Base-by-base conservation (phyloP, 2,113 vertebrate species). In the Sorex araneus region DNA sequence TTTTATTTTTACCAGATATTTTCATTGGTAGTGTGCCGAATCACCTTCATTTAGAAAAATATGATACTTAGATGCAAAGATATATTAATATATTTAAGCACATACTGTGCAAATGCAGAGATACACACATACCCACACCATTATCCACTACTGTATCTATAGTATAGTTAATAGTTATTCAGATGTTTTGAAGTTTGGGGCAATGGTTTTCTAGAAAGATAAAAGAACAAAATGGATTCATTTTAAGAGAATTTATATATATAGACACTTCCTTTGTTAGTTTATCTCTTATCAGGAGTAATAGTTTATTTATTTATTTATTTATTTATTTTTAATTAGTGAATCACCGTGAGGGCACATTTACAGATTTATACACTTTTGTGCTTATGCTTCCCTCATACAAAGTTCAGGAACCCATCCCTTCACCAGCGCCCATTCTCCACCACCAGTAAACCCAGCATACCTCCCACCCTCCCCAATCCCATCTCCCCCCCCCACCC, bases 191-290 rank as follows among this genome's bases (percentile, higher is more conserved):
- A 74, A 67, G 2, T 66, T 60, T 78, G 87, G 84, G 64, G 0
- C 82, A 45, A n/a, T 27, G 34, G 81, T 84, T 93, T 66, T 77
- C 23, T 80, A 66, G 30, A 81, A 47, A 75, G 57, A 5, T 11
- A 83, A 66, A 73, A 54, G 27, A 79, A 36, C 5, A 43, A 77
- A 91, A 32, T 4, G 3, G 40, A 40, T 87, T 21, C 9, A 94
- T 82, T 74, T 4, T 18, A 25, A 89, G 36, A 87, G 2, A 47
- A 0, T 82, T 83, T 43, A 6, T 57, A 50, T 82, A 1, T 1
- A 5, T 18, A 8, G 13, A 12, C 0, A n/a, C 4, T 84, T 76
- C 8, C 30, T 67, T 74, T 73, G 23, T 10, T 82, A 25, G 11
- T 77, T 78, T 67, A 2, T 40, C 30, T 50, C 47, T 70, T 16